Conservation (phyloP, 2,888 invertebrate genomes). For the Chymomyza fuscimana region DNA sequence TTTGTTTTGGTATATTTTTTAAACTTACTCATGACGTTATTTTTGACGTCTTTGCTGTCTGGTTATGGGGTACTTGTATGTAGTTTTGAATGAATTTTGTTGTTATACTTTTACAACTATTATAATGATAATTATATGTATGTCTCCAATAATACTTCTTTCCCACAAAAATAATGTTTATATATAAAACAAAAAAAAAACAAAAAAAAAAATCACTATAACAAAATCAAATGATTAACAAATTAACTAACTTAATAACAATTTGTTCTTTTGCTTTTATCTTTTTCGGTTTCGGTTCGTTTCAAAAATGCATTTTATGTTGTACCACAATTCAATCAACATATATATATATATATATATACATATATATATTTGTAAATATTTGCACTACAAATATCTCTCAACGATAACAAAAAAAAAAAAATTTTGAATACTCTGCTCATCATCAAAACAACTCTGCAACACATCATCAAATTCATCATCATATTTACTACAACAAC, state of each 20-base stretch:
- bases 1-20: no score
- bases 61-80: background rate
- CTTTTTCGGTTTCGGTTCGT: slow-evolving; percentile 47
- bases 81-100: slow-evolving; percentile 15
- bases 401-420: background rate
- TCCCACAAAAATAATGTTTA: slow-evolving; percentile 25
- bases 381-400: slow-evolving; percentile 40
- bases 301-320: slow-evolving; percentile 54
- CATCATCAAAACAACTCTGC: slow-evolving; percentile 34
- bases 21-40: no score
- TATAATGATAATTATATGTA: slow-evolving; percentile 16
- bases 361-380: slow-evolving; percentile 41
- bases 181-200: slow-evolving; percentile 19
- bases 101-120: slow-evolving; percentile 15
- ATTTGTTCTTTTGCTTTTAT: slow-evolving; percentile 49
- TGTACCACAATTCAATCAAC: slow-evolving; percentile 40
- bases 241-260: slow-evolving; percentile 51
- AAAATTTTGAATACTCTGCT: background rate
- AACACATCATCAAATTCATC: slow-evolving; percentile 42
- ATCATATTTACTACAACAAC: slow-evolving; percentile 38
- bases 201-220: background rate
- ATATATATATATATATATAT: slow-evolving; percentile 15
- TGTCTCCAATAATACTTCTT: slow-evolving; percentile 21
- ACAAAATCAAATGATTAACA: slow-evolving; percentile 20
- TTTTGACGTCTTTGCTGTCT: no score